Evolutionary conservation across 1,140 invertebrate genomes (phyloP), one percentile per base, ranked within the genome.

Genomic region (Aporrectodea caliginosa): DNA sequence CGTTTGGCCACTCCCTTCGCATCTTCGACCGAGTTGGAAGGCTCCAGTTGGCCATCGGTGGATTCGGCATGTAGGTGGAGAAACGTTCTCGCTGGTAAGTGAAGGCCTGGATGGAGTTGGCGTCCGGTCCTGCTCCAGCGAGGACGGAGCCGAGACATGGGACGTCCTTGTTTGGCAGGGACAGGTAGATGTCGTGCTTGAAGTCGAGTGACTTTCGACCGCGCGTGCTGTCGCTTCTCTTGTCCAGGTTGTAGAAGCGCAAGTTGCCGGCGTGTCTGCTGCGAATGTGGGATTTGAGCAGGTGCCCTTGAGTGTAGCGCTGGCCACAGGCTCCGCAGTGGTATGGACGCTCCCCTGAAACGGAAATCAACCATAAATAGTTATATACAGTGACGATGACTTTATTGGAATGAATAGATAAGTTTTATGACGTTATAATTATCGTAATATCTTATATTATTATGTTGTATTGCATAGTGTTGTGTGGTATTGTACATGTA

Each of bases 161-260:
- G n/a, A n/a, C n/a, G n/a, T n/a, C n/a, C n/a, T 58, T 58, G 6
- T 6, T 22, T 22, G 43, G 43, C 43, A 58, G 43, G 22, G 6
- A 58, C 6, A 58, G 22, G 22, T 58, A 58, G 22, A 58, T 6
- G 43, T 58, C 43, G 43, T 58, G 43, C 22, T 58, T 58, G 43
- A 58, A 58, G 43, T 58, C 43, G 43, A 58, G 43, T 22, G 43
- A 58, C 43, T 58, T 58, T 58, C 43, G 6, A 22, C 43, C 43
- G 6, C 43, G 43, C 22, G 43, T 58, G 43, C 43, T 58, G 43
- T 58, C 43, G 43, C 80, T 58, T 29, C 71, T 69, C 43, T 81
- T 81, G 29, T 81, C 80, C 76, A 81, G 69, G 77, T 78, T 78
- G 43, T 81, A 81, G n/a, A 81, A 78, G 27, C 77, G n/a, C 77